phyloP scores from a whole-genome alignment of 2,113 vertebrate species.

The Ranitomeya variabilis region DNA sequence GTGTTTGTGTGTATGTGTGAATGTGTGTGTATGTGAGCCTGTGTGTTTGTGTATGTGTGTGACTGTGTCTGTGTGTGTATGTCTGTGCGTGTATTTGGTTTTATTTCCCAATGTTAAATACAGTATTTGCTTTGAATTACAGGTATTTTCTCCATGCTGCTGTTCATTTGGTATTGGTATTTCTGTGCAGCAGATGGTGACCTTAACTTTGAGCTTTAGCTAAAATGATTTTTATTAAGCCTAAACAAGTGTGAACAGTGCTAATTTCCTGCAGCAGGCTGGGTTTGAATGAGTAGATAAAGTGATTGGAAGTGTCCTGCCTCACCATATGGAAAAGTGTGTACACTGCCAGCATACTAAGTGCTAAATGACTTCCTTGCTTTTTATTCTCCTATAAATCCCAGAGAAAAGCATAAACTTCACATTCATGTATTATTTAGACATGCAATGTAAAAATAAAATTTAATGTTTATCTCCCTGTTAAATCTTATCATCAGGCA shows the following conservation, averaged over 20 bases:
- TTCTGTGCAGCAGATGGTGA: constrained; percentile 87
- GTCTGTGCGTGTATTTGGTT: background rate
- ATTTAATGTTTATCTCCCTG: background rate
- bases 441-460: constrained; percentile 23
- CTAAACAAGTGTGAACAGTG: constrained; percentile 84
- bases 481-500: background rate
- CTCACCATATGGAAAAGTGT: constrained; percentile 73
- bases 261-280: constrained; percentile 84
- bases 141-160: constrained; percentile 63
- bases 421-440: background rate
- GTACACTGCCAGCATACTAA: constrained; percentile 68
- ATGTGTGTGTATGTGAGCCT: too few species aligned
- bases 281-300: constrained; percentile 72
- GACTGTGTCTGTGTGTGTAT: too few species aligned
- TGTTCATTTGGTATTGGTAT: constrained; percentile 77
- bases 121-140: constrained; percentile 65
- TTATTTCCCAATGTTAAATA: constrained; percentile 61
- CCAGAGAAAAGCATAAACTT: constrained; percentile 54
- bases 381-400: constrained; percentile 59
- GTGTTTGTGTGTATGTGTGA: too few species aligned
- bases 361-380: constrained; percentile 63
- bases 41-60: too few species aligned
- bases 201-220: constrained; percentile 76
- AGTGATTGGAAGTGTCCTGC: constrained; percentile 70
- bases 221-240: constrained; percentile 91